Evolutionary conservation across 2,113 vertebrate genomes (phyloP).

Genomic region (Cygnus buccinator): DNA sequence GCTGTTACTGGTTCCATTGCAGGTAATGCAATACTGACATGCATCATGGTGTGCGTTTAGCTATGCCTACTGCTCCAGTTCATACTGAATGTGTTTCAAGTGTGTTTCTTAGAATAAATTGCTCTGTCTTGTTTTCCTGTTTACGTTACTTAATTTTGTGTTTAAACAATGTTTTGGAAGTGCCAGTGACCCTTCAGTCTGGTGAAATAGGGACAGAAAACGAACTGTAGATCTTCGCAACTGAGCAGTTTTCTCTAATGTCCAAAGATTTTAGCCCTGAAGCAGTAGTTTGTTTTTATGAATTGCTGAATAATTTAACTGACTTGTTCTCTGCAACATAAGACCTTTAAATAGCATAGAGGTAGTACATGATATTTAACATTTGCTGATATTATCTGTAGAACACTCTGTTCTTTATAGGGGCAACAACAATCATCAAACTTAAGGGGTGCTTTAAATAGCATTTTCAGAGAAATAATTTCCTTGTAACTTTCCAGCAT

Average conservation of each 20-base stretch:
- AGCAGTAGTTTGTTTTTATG: constrained; percentile 45
- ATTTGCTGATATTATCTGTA: constrained; percentile 64
- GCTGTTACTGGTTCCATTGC: background rate
- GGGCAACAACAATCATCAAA: constrained; percentile 22
- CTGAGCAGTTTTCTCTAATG: background rate
- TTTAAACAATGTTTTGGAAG: background rate
- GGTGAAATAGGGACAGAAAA: background rate
- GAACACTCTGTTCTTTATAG: constrained; percentile 51
- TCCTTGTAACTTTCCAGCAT: background rate
- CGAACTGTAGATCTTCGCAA: background rate
- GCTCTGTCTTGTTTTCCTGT: background rate
- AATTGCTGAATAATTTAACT: constrained; percentile 55
- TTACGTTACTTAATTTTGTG: background rate
- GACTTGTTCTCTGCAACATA: constrained; percentile 60
- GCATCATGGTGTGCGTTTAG: background rate
- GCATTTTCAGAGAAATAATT: constrained; percentile 6
- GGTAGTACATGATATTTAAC: constrained; percentile 63
- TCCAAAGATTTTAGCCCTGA: background rate
- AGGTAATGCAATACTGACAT: background rate
- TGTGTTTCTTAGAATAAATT: background rate
- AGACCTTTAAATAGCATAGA: constrained; percentile 63
- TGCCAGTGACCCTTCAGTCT: background rate
- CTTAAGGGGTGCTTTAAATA: constrained; percentile 23
- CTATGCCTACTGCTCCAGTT: background rate
- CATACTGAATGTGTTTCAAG: background rate